phyloP scores from a whole-genome alignment of 2,888 invertebrate genomes.

The Bugula neritina region DNA sequence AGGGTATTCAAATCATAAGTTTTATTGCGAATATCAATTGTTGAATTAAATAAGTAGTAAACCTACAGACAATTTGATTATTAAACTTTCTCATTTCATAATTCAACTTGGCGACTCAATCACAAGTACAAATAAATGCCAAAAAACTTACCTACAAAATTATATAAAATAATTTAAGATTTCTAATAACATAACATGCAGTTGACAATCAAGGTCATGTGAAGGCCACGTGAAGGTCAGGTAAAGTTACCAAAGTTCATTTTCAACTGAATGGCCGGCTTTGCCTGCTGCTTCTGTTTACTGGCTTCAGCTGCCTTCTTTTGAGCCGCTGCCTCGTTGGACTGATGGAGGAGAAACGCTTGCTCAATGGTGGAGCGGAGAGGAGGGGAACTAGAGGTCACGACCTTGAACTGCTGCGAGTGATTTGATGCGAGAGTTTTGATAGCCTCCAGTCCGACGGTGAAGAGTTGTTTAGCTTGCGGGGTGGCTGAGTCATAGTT shows the following conservation, averaged over 20 bases:
- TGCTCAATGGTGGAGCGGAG: constrained; percentile 75
- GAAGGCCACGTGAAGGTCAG: too few species aligned
- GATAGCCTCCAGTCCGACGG: constrained; percentile 80
- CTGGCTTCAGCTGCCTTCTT: constrained; percentile 33
- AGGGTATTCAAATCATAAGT: too few species aligned
- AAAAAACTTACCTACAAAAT: too few species aligned
- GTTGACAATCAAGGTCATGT: too few species aligned
- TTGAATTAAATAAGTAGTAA: too few species aligned
- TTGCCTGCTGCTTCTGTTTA: constrained; percentile 32
- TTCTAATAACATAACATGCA: too few species aligned
- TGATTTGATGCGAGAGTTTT: constrained; percentile 86
- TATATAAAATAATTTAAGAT: too few species aligned
- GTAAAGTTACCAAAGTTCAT: constrained; percentile 87
- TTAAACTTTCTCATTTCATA: too few species aligned
- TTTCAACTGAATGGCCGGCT: constrained; percentile 75
- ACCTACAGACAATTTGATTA: too few species aligned
- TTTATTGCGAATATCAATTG: too few species aligned
- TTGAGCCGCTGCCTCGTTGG: constrained; percentile 37
- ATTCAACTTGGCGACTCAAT: too few species aligned
- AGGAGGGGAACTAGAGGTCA: constrained; percentile 78
- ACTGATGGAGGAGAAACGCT: constrained; percentile 70
- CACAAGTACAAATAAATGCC: too few species aligned
- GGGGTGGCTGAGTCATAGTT: constrained; percentile 43
- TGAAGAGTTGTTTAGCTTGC: constrained; percentile 62
- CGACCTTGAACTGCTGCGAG: constrained; percentile 84